Base-by-base conservation (phyloP, 2,113 vertebrate species). In the Corythaixoides concolor region DNA sequence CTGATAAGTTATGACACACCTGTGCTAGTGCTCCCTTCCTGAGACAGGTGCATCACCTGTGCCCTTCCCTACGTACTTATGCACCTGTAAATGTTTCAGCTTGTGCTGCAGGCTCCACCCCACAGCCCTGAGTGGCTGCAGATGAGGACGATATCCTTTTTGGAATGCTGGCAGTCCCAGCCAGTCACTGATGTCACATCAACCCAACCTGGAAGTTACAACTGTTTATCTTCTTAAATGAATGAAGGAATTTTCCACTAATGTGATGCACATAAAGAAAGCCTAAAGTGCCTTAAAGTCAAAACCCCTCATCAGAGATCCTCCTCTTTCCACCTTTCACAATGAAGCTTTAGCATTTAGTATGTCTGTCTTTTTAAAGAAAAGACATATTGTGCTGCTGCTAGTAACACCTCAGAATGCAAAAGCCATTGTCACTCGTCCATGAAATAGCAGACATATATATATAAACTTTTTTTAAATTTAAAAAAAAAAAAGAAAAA, bases 41-140 rank as follows among this genome's bases (percentile, higher is more conserved):
- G 90, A 83, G 96, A 97, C 98, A 98, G 98, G 98, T 98, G 98
- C 97, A 97, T 96, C 82, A 67, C 86, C 97, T 76, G 94, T 92
- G 95, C 95, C 97, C 74, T 78, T 94, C 96, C 97, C 93, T 81
- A 68, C 82, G 12, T 93, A 96, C 97, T 98, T 98, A 98, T 98
- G 98, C 97, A 98, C 98, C 93, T 97, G 91, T 76, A 92, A 96
- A 91, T 88, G 98, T 94, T 96, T 90, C 77, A 97, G 90, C 97
- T 86, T 62, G 52, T 50, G 70, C 89, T 75, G 78, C 93, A 90
- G 93, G 97, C 98, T 98, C 98, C 98, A 79, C 98, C 98, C 97
- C 96, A 14, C 94, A 52, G 96, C 96, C 87, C 96, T 98, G 97
- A 98, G 96, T 98, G 98, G 97, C 94, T 93, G 96, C 92, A 94